Evolutionary conservation across 2,113 vertebrate genomes (phyloP).

Genomic region (Odontesthes bonariensis): DNA sequence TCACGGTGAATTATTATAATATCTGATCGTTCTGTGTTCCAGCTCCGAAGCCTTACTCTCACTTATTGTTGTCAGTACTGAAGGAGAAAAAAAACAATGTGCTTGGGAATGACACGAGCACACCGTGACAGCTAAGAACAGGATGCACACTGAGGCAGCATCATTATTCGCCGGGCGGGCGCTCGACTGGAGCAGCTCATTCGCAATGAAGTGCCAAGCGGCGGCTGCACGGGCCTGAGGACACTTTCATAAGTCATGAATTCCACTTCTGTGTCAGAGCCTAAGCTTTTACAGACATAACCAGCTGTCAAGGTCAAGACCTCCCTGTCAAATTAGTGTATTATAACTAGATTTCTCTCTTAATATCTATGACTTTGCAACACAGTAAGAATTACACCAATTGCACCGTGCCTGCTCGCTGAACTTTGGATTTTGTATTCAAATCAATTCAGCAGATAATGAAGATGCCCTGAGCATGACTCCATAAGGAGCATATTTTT

Average conservation of each 20-base stretch:
- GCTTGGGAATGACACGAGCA: constrained; percentile 34
- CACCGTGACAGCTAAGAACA: constrained; percentile 30
- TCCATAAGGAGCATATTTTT: neutral
- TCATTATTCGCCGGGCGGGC: constrained; percentile 24
- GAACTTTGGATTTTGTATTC: neutral
- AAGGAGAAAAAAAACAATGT: constrained; percentile 14
- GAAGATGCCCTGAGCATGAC: neutral
- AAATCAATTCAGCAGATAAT: neutral
- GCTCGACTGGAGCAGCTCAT: neutral
- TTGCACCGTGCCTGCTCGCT: neutral
- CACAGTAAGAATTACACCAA: neutral
- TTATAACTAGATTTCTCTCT: neutral
- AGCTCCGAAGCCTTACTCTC: constrained; percentile 12
- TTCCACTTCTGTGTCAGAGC: constrained; percentile 6
- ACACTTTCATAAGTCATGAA: constrained; percentile 1
- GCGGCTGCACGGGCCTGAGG: neutral
- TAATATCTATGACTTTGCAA: neutral
- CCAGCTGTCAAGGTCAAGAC: neutral
- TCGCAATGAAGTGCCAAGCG: neutral
- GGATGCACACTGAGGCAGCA: constrained; percentile 3
- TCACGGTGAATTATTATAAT: neutral
- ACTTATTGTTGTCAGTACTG: constrained; percentile 26
- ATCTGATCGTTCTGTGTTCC: constrained; percentile 5
- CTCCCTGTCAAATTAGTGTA: constrained; percentile 4
- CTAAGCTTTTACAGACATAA: constrained; percentile 1